phyloP scores from a whole-genome alignment of 2,888 invertebrate genomes.

The Drosophila birchii region DNA sequence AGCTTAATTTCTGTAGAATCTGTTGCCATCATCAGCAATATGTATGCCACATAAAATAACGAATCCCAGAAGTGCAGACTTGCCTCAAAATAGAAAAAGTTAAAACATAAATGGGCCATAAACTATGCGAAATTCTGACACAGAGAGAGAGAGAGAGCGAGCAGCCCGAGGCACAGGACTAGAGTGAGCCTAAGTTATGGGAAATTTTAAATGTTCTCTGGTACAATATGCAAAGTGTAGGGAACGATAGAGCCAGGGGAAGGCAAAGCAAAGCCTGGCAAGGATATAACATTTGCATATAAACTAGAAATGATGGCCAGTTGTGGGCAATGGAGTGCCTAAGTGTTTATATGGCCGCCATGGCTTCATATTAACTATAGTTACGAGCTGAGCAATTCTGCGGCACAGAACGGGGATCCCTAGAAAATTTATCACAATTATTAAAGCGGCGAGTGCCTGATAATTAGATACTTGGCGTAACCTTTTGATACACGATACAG shows the following conservation, averaged over 20 bases:
- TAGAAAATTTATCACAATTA: conserved; percentile 18
- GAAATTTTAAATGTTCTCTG: conserved; percentile 43
- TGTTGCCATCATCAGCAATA: conserved; percentile 38
- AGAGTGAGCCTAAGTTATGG: conserved; percentile 30
- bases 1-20: conserved; percentile 28
- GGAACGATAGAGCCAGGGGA: conserved; percentile 13
- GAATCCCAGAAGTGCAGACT: conserved; percentile 25
- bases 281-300: conserved; percentile 63
- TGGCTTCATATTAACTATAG: conserved; percentile 23
- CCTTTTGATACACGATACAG: conserved; percentile 30
- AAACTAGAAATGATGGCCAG: conserved; percentile 46
- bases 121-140: conserved; percentile 27
- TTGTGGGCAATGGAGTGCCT: conserved; percentile 18
- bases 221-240: conserved; percentile 46
- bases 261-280: conserved; percentile 43
- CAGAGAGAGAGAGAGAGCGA: conserved; percentile 7
- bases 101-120: conserved; percentile 32
- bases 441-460: conserved; percentile 26
- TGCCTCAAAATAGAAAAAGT: conserved; percentile 21
- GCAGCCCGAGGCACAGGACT: conserved; percentile 14
- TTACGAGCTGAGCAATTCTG: conserved; percentile 24
- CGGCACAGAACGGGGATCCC: neutral
- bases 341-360: conserved; percentile 33
- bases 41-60: conserved; percentile 28
- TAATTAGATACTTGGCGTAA: conserved; percentile 32